Conservation (phyloP, 2,113 vertebrate genomes). For the Neoarius graeffei region DNA sequence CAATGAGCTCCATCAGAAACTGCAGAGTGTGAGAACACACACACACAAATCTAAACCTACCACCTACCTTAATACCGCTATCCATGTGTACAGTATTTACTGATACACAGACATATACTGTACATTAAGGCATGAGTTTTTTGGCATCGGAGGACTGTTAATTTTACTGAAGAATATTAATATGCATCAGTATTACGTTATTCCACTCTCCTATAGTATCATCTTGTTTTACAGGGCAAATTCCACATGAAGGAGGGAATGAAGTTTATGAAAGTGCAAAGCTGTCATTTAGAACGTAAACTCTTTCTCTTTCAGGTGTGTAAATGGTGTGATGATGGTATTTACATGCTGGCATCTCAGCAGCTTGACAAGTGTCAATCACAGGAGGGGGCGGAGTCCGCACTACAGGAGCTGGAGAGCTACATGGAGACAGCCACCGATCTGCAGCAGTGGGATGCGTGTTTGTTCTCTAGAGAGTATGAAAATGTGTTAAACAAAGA, state of each 20-base stretch:
- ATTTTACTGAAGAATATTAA: background rate
- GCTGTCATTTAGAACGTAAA: background rate
- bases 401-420: conserved; percentile 90
- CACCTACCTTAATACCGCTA: background rate
- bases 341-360: conserved; percentile 93
- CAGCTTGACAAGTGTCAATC: conserved; percentile 96
- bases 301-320: conserved; percentile 73
- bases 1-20: conserved; percentile 37
- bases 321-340: conserved; percentile 92
- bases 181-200: background rate
- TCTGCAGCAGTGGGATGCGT: conserved; percentile 79
- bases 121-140: background rate
- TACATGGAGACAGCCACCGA: conserved; percentile 82
- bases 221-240: background rate
- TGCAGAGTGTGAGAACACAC: conserved; percentile 43
- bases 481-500: conserved; percentile 82
- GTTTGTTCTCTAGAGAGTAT: conserved; percentile 79
- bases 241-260: background rate
- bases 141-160: background rate
- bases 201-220: background rate
- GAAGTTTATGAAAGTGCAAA: conserved; percentile 2
- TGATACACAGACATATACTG: background rate
- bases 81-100: background rate
- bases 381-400: conserved; percentile 92
- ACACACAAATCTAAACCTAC: background rate